Evolutionary conservation across 1,140 invertebrate species (phyloP), one percentile per base, ranked within the genome.

Genomic region (Melitaea cinxia): DNA sequence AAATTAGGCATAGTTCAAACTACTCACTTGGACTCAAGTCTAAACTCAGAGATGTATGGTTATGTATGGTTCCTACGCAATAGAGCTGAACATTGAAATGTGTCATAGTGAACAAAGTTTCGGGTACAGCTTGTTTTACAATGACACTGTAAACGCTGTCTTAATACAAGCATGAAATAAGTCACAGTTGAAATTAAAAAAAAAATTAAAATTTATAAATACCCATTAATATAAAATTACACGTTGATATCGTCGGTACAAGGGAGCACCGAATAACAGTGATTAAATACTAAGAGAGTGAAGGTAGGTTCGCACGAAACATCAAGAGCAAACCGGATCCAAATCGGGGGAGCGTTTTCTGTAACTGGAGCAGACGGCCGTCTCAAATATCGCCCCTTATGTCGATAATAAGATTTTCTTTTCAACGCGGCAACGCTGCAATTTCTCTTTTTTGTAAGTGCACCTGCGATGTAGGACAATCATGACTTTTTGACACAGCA

Each of bases 391-490:
- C 87, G 87, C 82, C 83, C 84, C 85, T 87, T 85, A 84, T 75
- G 85, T 80, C 82, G 80, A 87, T 85, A 85, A 87, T 87, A 88
- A 85, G 83, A 85, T 87, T 89, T 88, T 88, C 87, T 85, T 89
- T 86, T 75, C 74, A 75, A 74, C 79, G 68, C 80, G 75, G 82
- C 75, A 81, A 79, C 56, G 75, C 59, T 60, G 70, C 68, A 78
- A 80, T 89, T 89, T 88, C 85, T 89, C 85, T 88, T 88, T 89
- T 89, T 89, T 85, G 80, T 84, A 59, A 79, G 65, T 83, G 71
- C 83, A 87, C 84, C 85, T 87, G 84, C 73, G 66, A 89, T 86
- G 84, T 88, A 75, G 83, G 78, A 66, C 84, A 85, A 76, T 87
- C 80, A 83, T 78, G 71, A 59, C 73, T 76, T 83, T 84, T 79